A percentile compares a stretch with the other conserved stretches of the same genome.
phyloP scores from a whole-genome alignment of 1,140 invertebrate genomes.

The Agrypnia vestita region DNA sequence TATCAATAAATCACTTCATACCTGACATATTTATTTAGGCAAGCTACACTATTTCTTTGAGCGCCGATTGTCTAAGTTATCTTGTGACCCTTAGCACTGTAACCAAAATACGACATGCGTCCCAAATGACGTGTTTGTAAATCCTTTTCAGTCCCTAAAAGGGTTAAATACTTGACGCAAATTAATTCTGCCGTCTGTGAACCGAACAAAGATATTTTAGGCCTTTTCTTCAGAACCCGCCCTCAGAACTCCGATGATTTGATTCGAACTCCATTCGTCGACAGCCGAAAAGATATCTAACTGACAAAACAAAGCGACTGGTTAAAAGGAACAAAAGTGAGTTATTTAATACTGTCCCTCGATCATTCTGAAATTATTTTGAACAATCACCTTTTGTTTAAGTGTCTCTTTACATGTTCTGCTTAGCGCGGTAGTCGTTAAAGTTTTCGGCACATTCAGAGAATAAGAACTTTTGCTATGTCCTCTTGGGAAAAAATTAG shows the following conservation, averaged over 20 bases:
- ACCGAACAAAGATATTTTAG: conserved; percentile 18
- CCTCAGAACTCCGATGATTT: not conserved
- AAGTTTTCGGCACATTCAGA: conserved; percentile 23
- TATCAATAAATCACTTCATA: too few relatives aligned
- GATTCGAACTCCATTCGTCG: not conserved
- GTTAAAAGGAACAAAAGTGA: not conserved
- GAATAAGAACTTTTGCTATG: conserved; percentile 22
- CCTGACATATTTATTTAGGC: too few relatives aligned
- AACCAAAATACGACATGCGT: not conserved
- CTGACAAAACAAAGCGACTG: not conserved
- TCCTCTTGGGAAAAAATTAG: conserved; percentile 32
- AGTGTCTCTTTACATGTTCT: not conserved
- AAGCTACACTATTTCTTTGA: too few relatives aligned
- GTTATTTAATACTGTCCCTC: not conserved
- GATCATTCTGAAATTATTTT: not conserved
- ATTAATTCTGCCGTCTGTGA: conserved; percentile 23
- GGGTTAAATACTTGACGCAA: conserved; percentile 23
- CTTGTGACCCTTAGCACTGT: too few relatives aligned
- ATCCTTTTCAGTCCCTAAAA: conserved; percentile 13
- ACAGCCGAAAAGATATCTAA: not conserved
- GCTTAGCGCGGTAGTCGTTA: conserved; percentile 7
- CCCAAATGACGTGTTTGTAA: conserved; percentile 7
- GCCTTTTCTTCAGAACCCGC: conserved; percentile 5
- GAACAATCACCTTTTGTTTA: not conserved
- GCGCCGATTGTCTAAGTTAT: too few relatives aligned